phyloP scores from a whole-genome alignment of 2,113 vertebrate species.

The Corythoichthys haematopterus region DNA sequence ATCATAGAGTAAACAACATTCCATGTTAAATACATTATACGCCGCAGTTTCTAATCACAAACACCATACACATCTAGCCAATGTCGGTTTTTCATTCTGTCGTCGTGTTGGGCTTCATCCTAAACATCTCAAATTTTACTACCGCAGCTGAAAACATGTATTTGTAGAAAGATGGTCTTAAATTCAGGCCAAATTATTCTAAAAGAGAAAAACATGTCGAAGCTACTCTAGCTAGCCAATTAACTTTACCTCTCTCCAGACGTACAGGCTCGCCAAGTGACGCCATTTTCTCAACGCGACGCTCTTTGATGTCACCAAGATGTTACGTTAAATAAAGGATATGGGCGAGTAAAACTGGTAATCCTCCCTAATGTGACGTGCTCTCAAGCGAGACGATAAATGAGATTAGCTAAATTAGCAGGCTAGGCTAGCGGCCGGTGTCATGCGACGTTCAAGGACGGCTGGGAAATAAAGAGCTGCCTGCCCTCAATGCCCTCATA shows the following conservation, averaged over 20 bases:
- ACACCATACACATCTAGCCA: not conserved
- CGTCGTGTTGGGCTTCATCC: not conserved
- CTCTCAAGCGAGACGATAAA: conserved; percentile 51
- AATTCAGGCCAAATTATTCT: conserved; percentile 10
- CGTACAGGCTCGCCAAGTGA: conserved; percentile 86
- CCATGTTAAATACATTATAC: not conserved
- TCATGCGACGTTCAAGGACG: conserved; percentile 35
- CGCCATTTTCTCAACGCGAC: conserved; percentile 64
- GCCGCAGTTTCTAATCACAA: not conserved
- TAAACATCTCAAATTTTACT: not conserved
- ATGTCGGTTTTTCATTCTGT: not conserved
- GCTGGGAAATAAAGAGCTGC: not conserved
- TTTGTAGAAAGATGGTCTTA: not conserved
- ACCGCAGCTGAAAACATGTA: not conserved
- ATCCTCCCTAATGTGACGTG: conserved; percentile 38
- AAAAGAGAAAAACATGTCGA: conserved; percentile 40
- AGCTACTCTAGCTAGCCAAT: conserved; percentile 52
- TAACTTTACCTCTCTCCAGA: conserved; percentile 85
- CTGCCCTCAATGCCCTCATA: no score
- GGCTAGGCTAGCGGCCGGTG: conserved; percentile 61
- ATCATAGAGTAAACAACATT: no score
- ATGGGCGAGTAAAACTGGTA: conserved; percentile 39
- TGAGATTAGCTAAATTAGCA: conserved; percentile 66
- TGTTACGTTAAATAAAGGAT: conserved; percentile 13
- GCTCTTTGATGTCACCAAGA: not conserved